Evolutionary conservation across 2,888 invertebrate genomes (phyloP), one percentile per base, ranked within the genome.

Genomic region (Pinctada fucata): DNA sequence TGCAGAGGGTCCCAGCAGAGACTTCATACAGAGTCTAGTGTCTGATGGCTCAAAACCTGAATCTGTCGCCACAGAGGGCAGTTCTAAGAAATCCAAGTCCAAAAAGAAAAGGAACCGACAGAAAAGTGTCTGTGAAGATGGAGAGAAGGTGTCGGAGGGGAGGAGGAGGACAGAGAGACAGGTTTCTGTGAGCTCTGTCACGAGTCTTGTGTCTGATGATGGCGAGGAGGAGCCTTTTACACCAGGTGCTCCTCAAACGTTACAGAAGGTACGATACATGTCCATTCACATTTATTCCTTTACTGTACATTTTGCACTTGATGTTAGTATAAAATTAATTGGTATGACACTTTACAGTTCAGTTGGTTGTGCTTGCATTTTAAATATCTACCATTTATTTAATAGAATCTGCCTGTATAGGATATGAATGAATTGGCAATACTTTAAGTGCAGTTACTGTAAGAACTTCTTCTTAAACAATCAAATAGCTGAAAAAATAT

Each of bases 181-280:
- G 73, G 69, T 88, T 31, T 89, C 90, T 1, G 75, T 88, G 4
- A 82, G 88, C 52, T 90, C 89, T 49, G 89, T 89, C 78, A 75
- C 83, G 48, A 88, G 89, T 80, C 74, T 82, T 2, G 83, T 79
- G 70, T 87, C 87, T 6, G 90, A 89, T 63, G 86, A 87, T 31
- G 81, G 79, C 3, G 50, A 68, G 4, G 72, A 76, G 45, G 71
- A 76, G 4, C n/a, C 13, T 3, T 49, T 83, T 1, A 58, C 72
- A 31, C 45, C 72, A 5, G 76, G 80, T 78, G 72, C 78, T 45
- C n/a, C 13, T 45, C 52, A 78, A 13, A 51, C 13, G 31, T 31
- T 31, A 31, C 31, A 31, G 31, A 31, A 31, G 31, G 31, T 31
- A 31, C 31, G 31, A 31, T 31, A 31, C 31, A 31, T 31, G 31